Conservation (phyloP, 2,797 vertebrate genomes). For the Sparidentex hasta region DNA sequence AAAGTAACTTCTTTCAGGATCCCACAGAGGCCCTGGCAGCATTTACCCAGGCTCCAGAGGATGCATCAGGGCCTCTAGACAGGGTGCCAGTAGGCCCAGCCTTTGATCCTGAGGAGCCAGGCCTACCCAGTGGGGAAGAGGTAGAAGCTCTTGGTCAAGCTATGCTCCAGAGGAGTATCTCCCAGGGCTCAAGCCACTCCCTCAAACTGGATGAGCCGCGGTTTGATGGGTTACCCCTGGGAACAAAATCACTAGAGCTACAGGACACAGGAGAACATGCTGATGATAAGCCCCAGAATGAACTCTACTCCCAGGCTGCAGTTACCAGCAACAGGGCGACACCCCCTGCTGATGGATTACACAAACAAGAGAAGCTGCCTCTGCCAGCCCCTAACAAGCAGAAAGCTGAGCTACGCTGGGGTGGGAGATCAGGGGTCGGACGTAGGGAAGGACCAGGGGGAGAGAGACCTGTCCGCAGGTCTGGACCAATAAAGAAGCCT, state of each 20-base stretch:
- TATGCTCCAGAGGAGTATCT: constrained; percentile 91
- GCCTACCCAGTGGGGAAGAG: constrained; percentile 85
- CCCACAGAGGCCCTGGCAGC: constrained; percentile 87
- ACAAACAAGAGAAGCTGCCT: constrained; percentile 92
- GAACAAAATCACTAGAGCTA: constrained; percentile 87
- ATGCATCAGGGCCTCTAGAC: constrained; percentile 85
- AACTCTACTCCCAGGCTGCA: constrained; percentile 87
- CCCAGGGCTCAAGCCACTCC: constrained; percentile 92
- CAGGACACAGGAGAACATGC: constrained; percentile 88
- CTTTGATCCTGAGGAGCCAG: constrained; percentile 87
- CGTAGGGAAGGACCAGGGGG: constrained; percentile 90
- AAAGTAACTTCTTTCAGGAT: constrained; percentile 92
- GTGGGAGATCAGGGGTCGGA: constrained; percentile 88
- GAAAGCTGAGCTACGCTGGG: constrained; percentile 97
- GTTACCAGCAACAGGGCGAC: constrained; percentile 81
- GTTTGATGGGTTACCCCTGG: constrained; percentile 83
- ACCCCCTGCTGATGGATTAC: constrained; percentile 87
- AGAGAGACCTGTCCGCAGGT: constrained; percentile 94
- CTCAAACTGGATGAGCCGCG: constrained; percentile 92
- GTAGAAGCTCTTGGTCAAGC: constrained; percentile 87
- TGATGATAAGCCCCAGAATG: constrained; percentile 92
- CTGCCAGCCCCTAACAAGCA: constrained; percentile 87
- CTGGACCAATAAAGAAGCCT: constrained; percentile 98
- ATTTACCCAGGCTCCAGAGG: constrained; percentile 89
- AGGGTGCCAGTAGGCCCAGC: constrained; percentile 75